A percentile compares a stretch with the other conserved stretches of the same genome.
Evolutionary conservation across 1,140 invertebrate species (phyloP).

Genomic region (Geopemphigus sp.): DNA sequence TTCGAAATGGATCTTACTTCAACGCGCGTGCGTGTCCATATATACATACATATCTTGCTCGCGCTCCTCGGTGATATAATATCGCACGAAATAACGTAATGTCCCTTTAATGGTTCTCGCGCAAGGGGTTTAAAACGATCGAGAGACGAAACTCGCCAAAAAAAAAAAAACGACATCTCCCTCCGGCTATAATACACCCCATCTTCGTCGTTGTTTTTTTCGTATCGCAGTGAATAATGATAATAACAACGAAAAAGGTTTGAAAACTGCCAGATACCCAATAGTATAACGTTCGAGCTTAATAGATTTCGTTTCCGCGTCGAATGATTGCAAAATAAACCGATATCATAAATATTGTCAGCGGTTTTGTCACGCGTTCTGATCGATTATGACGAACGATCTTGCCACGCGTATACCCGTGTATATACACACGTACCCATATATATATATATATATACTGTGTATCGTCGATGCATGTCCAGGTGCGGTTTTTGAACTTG

Average conservation of each 20-base stretch:
- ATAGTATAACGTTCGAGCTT: background rate
- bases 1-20: constrained; percentile 29
- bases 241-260: background rate
- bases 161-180: background rate
- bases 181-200: background rate
- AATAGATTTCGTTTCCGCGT: background rate
- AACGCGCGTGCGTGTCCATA: background rate
- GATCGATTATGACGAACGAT: background rate
- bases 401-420: no score
- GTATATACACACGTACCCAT: no score
- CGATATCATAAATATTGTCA: background rate
- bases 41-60: no score
- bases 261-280: no score
- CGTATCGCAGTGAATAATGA: no score
- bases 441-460: no score
- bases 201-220: background rate
- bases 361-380: background rate
- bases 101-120: constrained; percentile 15
- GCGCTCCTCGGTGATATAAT: no score
- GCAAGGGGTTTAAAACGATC: constrained; percentile 29
- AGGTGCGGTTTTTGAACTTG: background rate
- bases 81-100: background rate
- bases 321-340: background rate
- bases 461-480: background rate
- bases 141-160: background rate